Evolutionary conservation across 2,113 vertebrate genomes (phyloP).

Genomic region (Sminthopsis crassicaudata): DNA sequence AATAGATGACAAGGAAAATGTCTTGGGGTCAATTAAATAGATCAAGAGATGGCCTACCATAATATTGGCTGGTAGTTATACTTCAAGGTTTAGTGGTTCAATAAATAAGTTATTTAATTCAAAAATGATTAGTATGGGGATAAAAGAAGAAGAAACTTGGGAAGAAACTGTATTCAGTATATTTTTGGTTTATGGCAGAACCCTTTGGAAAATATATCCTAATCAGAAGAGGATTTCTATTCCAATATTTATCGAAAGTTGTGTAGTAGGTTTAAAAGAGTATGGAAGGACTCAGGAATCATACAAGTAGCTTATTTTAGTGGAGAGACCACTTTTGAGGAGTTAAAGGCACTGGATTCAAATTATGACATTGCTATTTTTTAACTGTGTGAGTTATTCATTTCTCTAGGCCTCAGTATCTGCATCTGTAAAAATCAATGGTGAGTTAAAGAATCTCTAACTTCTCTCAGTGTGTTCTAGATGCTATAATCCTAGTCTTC

Average conservation of each 20-base stretch:
- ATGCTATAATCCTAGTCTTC: background rate
- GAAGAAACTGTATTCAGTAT: background rate
- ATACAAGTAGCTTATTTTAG: background rate
- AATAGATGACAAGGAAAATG: background rate
- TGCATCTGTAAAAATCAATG: background rate
- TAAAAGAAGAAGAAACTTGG: background rate
- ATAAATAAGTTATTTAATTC: background rate
- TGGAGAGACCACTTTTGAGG: background rate
- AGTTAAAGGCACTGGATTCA: background rate
- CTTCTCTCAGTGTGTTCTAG: background rate
- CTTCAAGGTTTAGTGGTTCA: background rate
- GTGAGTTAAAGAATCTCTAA: background rate
- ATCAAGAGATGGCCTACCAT: background rate
- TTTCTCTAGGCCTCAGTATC: background rate
- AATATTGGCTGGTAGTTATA: background rate
- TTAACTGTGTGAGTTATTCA: background rate
- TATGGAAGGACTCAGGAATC: background rate
- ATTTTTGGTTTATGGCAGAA: background rate
- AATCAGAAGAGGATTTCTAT: background rate
- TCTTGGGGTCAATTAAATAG: background rate
- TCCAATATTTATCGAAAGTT: background rate
- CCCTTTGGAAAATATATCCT: background rate
- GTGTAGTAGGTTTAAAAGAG: background rate
- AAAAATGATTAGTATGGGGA: background rate
- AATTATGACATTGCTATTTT: background rate